Percentiles rank a stretch among this genome's conserved stretches.
Evolutionary conservation across 2,113 vertebrate species (phyloP).

Genomic region (Albula glossodonta): DNA sequence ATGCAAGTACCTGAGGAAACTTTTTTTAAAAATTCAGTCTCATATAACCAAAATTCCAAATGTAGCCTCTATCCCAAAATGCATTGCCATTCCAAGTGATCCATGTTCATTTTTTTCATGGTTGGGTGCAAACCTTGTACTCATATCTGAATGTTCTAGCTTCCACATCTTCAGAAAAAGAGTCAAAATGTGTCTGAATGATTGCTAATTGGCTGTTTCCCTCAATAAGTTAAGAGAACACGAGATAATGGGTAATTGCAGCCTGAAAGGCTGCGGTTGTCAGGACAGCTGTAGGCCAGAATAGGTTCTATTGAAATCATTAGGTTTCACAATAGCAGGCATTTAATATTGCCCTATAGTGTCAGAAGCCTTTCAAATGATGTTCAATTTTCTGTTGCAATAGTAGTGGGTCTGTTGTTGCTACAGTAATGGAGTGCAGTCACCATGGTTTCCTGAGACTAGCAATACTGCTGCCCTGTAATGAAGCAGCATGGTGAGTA

Average conservation of each 20-base stretch:
- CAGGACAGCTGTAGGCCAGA: slow-evolving; percentile 11
- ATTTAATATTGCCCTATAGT: slow-evolving; percentile 17
- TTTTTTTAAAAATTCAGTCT: neutral
- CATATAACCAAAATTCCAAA: neutral
- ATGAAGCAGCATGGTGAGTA: neutral
- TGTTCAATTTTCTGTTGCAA: slow-evolving; percentile 1
- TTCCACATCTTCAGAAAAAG: neutral
- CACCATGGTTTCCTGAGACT: slow-evolving; percentile 9
- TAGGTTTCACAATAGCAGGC: neutral
- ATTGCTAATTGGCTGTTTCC: neutral
- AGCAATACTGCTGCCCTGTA: neutral
- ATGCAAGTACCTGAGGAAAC: too few species aligned
- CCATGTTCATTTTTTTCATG: too few species aligned
- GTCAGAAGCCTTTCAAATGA: neutral
- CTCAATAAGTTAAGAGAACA: neutral
- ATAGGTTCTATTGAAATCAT: neutral
- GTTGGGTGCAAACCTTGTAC: too few species aligned
- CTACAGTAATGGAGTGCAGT: neutral
- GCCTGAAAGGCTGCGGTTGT: slow-evolving; percentile 8
- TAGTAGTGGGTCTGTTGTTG: slow-evolving; percentile 1
- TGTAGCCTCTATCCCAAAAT: neutral
- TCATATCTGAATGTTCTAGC: too few species aligned
- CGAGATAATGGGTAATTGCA: neutral
- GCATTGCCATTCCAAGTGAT: neutral
- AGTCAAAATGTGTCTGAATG: neutral